Percentiles rank a stretch among this genome's conserved stretches.
Evolutionary conservation across 2,888 invertebrate genomes (phyloP).

Genomic region (Apodemia zela): DNA sequence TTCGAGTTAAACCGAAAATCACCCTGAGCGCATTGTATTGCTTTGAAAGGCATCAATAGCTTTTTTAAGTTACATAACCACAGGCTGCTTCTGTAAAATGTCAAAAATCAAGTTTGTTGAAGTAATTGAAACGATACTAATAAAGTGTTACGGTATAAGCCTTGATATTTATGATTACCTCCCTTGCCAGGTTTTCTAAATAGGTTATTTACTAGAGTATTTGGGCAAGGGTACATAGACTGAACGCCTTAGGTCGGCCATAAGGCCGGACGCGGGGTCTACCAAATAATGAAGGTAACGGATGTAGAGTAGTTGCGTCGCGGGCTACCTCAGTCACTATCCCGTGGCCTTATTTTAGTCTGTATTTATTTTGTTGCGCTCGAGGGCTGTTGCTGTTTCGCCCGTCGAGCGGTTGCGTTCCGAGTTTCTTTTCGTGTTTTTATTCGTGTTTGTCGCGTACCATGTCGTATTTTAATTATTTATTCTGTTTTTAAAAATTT

Average conservation of each 20-base stretch:
- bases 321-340: constrained; percentile 77
- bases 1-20: too few species aligned
- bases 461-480: constrained; percentile 67
- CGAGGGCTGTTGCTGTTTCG: constrained; percentile 76
- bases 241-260: constrained; percentile 16
- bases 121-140: neutral
- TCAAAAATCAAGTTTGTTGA: too few species aligned
- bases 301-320: constrained; percentile 64
- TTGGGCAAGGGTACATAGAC: neutral
- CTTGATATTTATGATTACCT: neutral
- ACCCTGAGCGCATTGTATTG: too few species aligned
- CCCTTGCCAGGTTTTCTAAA: neutral
- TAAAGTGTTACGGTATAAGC: neutral
- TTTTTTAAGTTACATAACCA: too few species aligned
- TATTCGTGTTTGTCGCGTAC: constrained; percentile 61
- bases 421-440: constrained; percentile 70
- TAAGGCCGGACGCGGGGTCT: constrained; percentile 30
- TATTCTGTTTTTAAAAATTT: constrained; percentile 66
- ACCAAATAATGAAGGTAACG: constrained; percentile 55
- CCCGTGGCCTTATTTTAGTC: constrained; percentile 69
- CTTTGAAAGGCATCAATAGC: too few species aligned
- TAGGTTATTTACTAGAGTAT: neutral
- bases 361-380: constrained; percentile 77
- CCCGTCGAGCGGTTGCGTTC: constrained; percentile 60
- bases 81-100: too few species aligned